A percentile compares a stretch with the other conserved stretches of the same genome.
Conservation (phyloP, 2,113 vertebrate species). For the Scomber japonicus region DNA sequence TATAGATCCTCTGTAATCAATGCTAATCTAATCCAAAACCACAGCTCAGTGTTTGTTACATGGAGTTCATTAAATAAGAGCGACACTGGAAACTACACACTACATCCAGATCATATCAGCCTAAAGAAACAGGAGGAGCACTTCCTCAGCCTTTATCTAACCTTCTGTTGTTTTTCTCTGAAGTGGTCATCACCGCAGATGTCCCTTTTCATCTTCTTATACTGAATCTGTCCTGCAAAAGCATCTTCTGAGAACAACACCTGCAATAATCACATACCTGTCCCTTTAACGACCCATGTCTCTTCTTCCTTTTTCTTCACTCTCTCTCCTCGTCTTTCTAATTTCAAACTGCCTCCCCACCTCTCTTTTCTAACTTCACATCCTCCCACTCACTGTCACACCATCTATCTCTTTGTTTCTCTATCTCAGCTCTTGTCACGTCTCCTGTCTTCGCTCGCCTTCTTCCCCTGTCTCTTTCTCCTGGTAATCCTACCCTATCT, state of each 20-base stretch:
- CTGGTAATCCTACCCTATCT: slow-evolving; percentile 73
- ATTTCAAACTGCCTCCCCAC: slow-evolving; percentile 23
- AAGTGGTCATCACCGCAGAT: not conserved
- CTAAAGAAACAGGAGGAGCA: slow-evolving; percentile 26
- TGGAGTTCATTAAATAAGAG: slow-evolving; percentile 55
- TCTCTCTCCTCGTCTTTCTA: slow-evolving; percentile 1
- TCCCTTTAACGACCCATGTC: not conserved
- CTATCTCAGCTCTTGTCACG: slow-evolving; percentile 58
- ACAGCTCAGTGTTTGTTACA: slow-evolving; percentile 46
- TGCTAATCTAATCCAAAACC: slow-evolving; percentile 48
- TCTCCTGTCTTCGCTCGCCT: slow-evolving; percentile 43
- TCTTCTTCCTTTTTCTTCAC: not conserved
- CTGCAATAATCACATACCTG: not conserved
- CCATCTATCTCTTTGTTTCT: slow-evolving; percentile 63
- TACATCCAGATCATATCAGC: slow-evolving; percentile 47
- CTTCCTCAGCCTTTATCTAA: slow-evolving; percentile 10
- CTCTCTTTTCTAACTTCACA: slow-evolving; percentile 41
- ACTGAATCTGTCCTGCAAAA: not conserved
- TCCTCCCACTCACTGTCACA: slow-evolving; percentile 64
- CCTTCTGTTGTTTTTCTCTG: not conserved
- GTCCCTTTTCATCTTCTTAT: not conserved
- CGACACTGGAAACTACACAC: slow-evolving; percentile 1
- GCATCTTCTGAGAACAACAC: not conserved
- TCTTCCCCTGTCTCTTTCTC: slow-evolving; percentile 40
- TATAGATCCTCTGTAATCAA: slow-evolving; percentile 47